Evolutionary conservation across 2,888 invertebrate species (phyloP).

Genomic region (Oscheius sp.): DNA sequence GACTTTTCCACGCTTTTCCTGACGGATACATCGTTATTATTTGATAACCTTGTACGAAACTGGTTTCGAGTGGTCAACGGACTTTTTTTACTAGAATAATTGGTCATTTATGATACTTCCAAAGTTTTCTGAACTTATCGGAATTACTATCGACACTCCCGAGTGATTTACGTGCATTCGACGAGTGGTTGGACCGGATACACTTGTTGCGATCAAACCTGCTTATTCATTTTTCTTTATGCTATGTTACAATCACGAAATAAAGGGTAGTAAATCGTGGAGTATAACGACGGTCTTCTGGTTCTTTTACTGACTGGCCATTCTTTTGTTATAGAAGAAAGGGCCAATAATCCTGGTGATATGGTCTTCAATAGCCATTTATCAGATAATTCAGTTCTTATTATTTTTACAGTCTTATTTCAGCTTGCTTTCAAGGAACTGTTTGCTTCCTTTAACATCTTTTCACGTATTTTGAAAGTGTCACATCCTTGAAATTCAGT

Average conservation of each 20-base stretch:
- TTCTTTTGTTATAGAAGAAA: neutral
- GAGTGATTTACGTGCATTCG: neutral
- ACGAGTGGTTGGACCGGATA: constrained; percentile 16
- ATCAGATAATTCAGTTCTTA: neutral
- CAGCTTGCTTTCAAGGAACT: neutral
- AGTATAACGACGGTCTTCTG: too few species aligned
- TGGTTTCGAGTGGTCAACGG: constrained; percentile 7
- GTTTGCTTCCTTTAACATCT: neutral
- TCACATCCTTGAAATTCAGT: too few species aligned
- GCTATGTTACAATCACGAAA: constrained; percentile 12
- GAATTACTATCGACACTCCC: neutral
- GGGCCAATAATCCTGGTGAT: constrained; percentile 11
- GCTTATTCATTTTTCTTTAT: neutral
- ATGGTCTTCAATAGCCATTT: neutral
- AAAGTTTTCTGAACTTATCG: too few species aligned
- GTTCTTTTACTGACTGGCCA: neutral
- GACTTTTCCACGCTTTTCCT: constrained; percentile 3
- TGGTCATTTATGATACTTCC: too few species aligned
- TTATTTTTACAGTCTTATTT: neutral
- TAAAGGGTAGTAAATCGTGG: constrained; percentile 6
- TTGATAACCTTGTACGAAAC: constrained; percentile 26
- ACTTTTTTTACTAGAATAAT: neutral
- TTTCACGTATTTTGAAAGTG: too few species aligned
- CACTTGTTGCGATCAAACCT: constrained; percentile 18
- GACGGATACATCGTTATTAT: constrained; percentile 18